Base-by-base conservation (phyloP, 92 coral and sea anemone genomes). In the Epizoanthus ramosus region DNA sequence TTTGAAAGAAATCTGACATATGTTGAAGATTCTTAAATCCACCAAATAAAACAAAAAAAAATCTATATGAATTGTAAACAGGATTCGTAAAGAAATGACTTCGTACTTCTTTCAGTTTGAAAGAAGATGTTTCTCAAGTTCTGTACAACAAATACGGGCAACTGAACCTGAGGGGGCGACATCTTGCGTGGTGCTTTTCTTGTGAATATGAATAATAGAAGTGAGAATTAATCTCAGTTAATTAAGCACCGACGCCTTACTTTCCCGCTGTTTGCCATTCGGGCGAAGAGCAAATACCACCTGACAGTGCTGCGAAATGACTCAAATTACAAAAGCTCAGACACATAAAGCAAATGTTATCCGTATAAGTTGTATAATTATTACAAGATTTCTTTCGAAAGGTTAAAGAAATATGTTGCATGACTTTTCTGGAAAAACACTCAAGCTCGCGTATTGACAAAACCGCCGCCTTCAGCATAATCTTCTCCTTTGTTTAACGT, bases 1-100 rank as follows among this genome's bases (percentile, higher is more conserved):
- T 77, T 22, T 19, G 70, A 41, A 76, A 19, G 70, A 76, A 61
- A 61, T 56, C 10, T 23, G 65, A 76, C 43, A 76, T 76, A 60
- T 57, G 23, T 77, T 69, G 58, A 41, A 41, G 50, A 22, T 60
- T 75, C 58, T 59, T 57, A 77, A 61, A 21, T 39, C 41, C 17
- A 59, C 82, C 43, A 77, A 12, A 60, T 61, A 39, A 59, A 39
- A 6, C 52, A 77, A 77, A 41, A 77, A 57, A 7, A 56, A 16
- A 39, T 37, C 18, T 21, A 39, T 12, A 14, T 22, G 23, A 22
- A 41, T 9, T 60, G n/a, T 12, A 12, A 77, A 77, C 68, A 57
- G 5, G 33, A 16, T 57, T 0, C 21, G 13, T n/a, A 24, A 50
- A n/a, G 47, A 77, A 22, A 61, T 8, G 5, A 57, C 16, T 28